Conservation (phyloP, 2,888 invertebrate species). For the Graphium colonna region DNA sequence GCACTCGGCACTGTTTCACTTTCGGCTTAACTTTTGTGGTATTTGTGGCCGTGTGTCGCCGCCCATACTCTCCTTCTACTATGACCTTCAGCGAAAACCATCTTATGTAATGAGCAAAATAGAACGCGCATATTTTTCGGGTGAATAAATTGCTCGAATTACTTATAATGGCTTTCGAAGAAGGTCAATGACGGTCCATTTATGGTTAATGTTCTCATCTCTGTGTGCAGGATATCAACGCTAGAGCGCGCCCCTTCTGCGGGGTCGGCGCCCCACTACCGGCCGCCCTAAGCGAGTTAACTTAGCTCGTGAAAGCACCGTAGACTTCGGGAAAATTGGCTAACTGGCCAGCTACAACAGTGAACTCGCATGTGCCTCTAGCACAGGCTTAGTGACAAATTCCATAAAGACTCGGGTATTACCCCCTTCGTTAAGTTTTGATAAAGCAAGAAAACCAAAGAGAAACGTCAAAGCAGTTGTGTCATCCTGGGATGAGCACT, state of each 20-base stretch:
- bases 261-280: conserved; percentile 37
- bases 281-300: conserved; percentile 34
- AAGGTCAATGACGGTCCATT: neutral
- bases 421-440: too few species aligned
- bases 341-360: too few species aligned
- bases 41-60: neutral
- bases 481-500: too few species aligned
- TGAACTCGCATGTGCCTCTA: neutral
- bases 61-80: too few species aligned
- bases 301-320: too few species aligned
- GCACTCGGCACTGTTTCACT: conserved; percentile 26
- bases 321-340: too few species aligned
- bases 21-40: conserved; percentile 20
- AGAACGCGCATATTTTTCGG: too few species aligned
- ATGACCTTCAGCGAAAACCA: neutral
- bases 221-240: conserved; percentile 61
- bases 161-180: neutral
- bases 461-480: too few species aligned
- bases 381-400: neutral
- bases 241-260: conserved; percentile 46
- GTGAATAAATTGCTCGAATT: too few species aligned
- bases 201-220: neutral
- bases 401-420: too few species aligned
- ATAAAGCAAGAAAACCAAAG: too few species aligned
- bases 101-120: neutral